Percentiles rank a stretch among this genome's conserved stretches.
These are phyloP conservation scores for Metellina segmentata DNA, from an alignment of 2,888 invertebrate species.

Conservation along the genomic window DNA sequence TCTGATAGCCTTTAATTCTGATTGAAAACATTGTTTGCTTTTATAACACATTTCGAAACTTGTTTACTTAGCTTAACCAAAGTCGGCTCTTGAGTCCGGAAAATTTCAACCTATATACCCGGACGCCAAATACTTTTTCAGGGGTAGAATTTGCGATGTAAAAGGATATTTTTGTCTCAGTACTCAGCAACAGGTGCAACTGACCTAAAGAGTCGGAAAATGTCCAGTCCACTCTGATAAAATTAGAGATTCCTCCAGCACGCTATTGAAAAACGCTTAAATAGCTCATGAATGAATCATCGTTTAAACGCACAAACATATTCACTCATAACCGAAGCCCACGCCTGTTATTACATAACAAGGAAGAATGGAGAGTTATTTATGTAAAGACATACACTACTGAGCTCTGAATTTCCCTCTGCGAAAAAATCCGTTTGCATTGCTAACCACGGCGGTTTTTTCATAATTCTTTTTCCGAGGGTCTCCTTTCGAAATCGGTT, in stretches of 20 bases:
- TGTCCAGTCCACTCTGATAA: too few relatives aligned
- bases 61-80: too few relatives aligned
- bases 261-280: not conserved
- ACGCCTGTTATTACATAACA: slow-evolving; percentile 14
- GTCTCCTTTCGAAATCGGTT: slow-evolving; percentile 45
- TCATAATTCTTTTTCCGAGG: slow-evolving; percentile 31
- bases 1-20: too few relatives aligned
- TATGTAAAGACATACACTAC: slow-evolving; percentile 26
- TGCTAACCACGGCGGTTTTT: slow-evolving; percentile 31
- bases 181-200: too few relatives aligned
- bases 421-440: slow-evolving; percentile 27
- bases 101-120: too few relatives aligned
- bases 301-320: not conserved
- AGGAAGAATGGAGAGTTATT: not conserved
- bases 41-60: too few relatives aligned
- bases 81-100: too few relatives aligned
- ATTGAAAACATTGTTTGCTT: too few relatives aligned
- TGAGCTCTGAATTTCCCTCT: slow-evolving; percentile 2
- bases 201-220: too few relatives aligned
- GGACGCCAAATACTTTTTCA: too few relatives aligned
- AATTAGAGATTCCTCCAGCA: not conserved
- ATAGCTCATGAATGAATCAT: slow-evolving; percentile 4
- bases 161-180: too few relatives aligned
- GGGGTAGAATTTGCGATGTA: too few relatives aligned
- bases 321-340: not conserved